These are phyloP conservation scores for Tribolium madens DNA, from an alignment of 1,140 invertebrate species.

Conservation along the genomic window DNA sequence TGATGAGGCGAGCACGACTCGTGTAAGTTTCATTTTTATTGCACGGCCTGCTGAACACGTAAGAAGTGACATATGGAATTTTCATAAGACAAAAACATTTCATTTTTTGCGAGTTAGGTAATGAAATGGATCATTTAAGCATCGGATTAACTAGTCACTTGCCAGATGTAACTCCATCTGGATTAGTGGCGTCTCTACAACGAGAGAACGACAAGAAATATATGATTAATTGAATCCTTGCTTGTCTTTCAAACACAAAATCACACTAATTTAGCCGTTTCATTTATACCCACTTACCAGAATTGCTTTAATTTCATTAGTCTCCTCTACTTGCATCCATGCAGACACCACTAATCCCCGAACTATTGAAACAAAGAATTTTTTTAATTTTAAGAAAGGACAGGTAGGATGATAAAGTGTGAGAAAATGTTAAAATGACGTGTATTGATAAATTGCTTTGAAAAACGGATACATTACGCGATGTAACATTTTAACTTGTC, in stretches of 20 bases:
- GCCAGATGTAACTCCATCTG: conserved; percentile 56
- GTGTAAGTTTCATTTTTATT: conserved; percentile 37
- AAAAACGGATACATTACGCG: conserved; percentile 47
- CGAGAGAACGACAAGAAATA: conserved; percentile 54
- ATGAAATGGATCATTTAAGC: conserved; percentile 55
- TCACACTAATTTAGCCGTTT: conserved; percentile 46
- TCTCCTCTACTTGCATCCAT: neutral
- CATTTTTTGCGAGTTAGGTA: conserved; percentile 44
- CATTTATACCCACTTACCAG: conserved; percentile 47
- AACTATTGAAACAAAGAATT: neutral
- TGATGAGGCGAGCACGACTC: neutral
- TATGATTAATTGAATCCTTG: conserved; percentile 55
- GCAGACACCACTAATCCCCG: neutral
- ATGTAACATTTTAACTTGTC: conserved; percentile 49
- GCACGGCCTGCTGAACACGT: neutral
- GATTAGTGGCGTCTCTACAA: conserved; percentile 54
- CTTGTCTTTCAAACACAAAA: conserved; percentile 50
- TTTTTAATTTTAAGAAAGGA: neutral
- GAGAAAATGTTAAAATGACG: conserved; percentile 43
- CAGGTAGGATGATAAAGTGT: conserved; percentile 41
- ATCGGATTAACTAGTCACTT: conserved; percentile 56
- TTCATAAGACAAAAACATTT: conserved; percentile 42
- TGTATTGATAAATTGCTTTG: conserved; percentile 48
- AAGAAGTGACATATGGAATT: conserved; percentile 45
- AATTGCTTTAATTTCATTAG: conserved; percentile 44